Evolutionary conservation across 2,888 invertebrate genomes (phyloP).

Genomic region (Noctua janthe): DNA sequence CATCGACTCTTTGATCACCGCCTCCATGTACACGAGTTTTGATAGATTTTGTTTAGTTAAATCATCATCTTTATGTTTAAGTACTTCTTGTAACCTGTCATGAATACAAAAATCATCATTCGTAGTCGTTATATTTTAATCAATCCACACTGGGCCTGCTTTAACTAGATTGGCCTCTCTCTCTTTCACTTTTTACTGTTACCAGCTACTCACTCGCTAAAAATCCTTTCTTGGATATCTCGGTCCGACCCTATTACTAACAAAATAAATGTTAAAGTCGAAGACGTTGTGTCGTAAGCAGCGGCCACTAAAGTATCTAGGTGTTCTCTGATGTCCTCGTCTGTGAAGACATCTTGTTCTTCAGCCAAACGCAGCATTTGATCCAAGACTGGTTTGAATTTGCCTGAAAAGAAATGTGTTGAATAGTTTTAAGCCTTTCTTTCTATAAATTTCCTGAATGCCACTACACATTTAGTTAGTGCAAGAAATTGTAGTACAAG

Average conservation of each 20-base stretch:
- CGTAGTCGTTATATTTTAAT: background rate
- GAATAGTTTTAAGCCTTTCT: background rate
- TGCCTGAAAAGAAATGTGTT: conserved; percentile 31
- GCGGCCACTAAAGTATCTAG: conserved; percentile 43
- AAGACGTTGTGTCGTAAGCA: conserved; percentile 37
- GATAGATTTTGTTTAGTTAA: conserved; percentile 35
- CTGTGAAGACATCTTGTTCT: conserved; percentile 30
- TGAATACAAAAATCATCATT: background rate
- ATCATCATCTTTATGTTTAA: conserved; percentile 25
- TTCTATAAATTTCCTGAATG: background rate
- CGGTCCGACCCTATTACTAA: conserved; percentile 38
- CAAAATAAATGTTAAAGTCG: conserved; percentile 14
- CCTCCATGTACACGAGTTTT: conserved; percentile 45
- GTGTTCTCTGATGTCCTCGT: conserved; percentile 47
- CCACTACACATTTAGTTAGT: background rate
- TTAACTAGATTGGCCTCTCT: background rate
- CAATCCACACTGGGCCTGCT: background rate
- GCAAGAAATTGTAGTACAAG: background rate
- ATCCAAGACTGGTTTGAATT: conserved; percentile 44
- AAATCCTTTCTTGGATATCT: conserved; percentile 42
- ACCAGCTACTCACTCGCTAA: background rate
- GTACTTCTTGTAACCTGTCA: conserved; percentile 42
- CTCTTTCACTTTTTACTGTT: background rate
- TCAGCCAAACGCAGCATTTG: conserved; percentile 33
- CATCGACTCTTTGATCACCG: conserved; percentile 54